These are phyloP conservation scores for Gadus macrocephalus DNA, from an alignment of 2,113 vertebrate genomes.

Conservation along the genomic window DNA sequence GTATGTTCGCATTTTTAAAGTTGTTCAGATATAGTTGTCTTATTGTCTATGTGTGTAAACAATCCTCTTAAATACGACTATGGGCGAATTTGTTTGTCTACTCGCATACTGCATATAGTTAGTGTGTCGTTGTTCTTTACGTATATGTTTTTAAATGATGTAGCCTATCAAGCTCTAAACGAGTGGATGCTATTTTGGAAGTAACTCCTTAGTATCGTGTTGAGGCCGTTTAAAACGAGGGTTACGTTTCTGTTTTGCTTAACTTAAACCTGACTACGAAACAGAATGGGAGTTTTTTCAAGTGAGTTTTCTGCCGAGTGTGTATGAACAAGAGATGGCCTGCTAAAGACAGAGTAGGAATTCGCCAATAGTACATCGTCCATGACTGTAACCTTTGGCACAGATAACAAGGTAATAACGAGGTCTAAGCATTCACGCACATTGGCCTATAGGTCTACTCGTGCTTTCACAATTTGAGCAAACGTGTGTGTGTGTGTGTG, in stretches of 20 bases:
- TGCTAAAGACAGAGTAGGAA: constrained; percentile 30
- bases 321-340: constrained; percentile 29
- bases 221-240: not conserved
- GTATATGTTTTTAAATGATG: not conserved
- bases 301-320: not conserved
- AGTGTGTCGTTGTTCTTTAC: not conserved
- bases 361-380: constrained; percentile 25
- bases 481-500: not conserved
- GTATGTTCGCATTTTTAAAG: too few species aligned
- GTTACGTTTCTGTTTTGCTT: not conserved
- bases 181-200: too few species aligned
- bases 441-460: not conserved
- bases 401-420: constrained; percentile 52
- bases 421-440: constrained; percentile 7
- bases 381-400: constrained; percentile 61
- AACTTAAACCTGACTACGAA: not conserved
- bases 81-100: too few species aligned
- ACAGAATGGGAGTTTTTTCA: constrained; percentile 3
- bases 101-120: too few species aligned
- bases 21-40: too few species aligned
- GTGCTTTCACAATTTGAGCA: constrained; percentile 34
- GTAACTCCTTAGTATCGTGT: not conserved
- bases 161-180: not conserved
- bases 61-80: too few species aligned
- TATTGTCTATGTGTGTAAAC: too few species aligned